These are phyloP conservation scores for Brachynemurus nebulosus DNA, from an alignment of 2,888 invertebrate genomes.

Conservation along the genomic window DNA sequence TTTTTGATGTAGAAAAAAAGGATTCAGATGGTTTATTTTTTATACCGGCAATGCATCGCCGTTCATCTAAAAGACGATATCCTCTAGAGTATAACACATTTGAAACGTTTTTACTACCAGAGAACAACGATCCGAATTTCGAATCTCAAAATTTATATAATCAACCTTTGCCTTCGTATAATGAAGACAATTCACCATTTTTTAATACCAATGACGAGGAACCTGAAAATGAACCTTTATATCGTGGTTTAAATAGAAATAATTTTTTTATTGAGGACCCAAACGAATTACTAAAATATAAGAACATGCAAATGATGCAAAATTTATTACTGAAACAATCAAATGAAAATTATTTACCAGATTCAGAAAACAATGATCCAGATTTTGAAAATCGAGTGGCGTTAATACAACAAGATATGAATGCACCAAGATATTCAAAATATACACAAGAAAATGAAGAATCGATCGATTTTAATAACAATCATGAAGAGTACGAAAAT, in stretches of 20 bases:
- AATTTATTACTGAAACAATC: background rate
- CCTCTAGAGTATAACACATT: background rate
- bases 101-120: too few relatives aligned
- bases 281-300: background rate
- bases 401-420: constrained; percentile 24
- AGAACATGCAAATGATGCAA: background rate
- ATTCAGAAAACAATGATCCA: too few relatives aligned
- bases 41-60: constrained; percentile 27
- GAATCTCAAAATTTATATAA: background rate
- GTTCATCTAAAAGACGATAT: constrained; percentile 17
- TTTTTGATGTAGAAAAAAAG: too few relatives aligned
- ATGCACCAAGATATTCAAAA: background rate
- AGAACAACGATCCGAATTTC: background rate
- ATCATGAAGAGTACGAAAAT: background rate
- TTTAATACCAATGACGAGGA: background rate
- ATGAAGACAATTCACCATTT: background rate
- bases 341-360: too few relatives aligned
- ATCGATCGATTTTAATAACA: constrained; percentile 31
- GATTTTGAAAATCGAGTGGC: constrained; percentile 23
- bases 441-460: constrained; percentile 19
- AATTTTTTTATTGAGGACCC: background rate
- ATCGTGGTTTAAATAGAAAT: background rate
- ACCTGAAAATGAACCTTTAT: background rate
- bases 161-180: background rate
- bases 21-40: background rate